Conservation (phyloP, 1,140 invertebrate genomes). For the Pseudachorutes palmiensis region DNA sequence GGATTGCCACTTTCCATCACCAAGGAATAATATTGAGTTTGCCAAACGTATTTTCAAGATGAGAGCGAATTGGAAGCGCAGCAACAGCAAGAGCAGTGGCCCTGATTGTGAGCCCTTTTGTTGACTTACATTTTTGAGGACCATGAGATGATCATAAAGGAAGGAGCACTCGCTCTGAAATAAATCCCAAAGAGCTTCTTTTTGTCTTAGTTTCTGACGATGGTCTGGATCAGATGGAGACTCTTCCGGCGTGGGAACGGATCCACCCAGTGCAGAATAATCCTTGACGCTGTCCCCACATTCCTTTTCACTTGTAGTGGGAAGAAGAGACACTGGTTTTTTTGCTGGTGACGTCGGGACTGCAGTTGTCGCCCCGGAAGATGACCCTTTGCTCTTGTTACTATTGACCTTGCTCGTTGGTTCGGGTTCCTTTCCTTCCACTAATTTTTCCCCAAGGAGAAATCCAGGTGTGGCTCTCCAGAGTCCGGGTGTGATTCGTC, state of each 20-base stretch:
- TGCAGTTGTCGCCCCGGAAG: neutral
- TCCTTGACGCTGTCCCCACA: neutral
- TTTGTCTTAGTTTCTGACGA: conserved; percentile 33
- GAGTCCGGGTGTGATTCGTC: conserved; percentile 29
- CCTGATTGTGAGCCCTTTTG: neutral
- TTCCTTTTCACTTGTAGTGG: conserved; percentile 13
- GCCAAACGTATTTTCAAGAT: neutral
- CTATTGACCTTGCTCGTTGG: neutral
- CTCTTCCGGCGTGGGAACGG: neutral
- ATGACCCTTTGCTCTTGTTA: neutral
- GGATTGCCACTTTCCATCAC: too few relatives aligned
- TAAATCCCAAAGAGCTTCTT: conserved; percentile 60
- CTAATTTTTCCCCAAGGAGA: conserved; percentile 28
- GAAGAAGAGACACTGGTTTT: neutral
- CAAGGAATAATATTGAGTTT: too few relatives aligned
- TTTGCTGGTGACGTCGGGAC: neutral
- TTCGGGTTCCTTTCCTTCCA: conserved; percentile 28
- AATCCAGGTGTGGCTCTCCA: conserved; percentile 27
- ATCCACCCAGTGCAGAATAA: neutral
- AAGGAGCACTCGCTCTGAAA: conserved; percentile 62
- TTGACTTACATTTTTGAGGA: conserved; percentile 57
- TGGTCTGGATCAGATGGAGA: conserved; percentile 22
- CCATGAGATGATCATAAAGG: conserved; percentile 60
- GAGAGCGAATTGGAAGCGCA: neutral
- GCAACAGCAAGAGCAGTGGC: neutral